phyloP scores from a whole-genome alignment of 2,797 vertebrate genomes.

The Chelon auratus region DNA sequence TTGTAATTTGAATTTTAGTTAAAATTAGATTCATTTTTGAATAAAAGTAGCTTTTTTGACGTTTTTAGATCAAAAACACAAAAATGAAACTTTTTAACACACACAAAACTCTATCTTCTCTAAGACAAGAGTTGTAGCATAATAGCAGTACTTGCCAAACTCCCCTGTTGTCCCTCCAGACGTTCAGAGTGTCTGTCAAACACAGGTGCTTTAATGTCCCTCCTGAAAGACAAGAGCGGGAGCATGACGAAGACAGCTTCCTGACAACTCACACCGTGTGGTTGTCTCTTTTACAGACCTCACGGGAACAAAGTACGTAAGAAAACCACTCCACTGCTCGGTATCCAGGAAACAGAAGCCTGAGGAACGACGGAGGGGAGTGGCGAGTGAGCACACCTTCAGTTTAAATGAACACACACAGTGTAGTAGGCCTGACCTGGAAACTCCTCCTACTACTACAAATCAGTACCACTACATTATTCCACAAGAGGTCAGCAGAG shows the following conservation, averaged over 20 bases:
- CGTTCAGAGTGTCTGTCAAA: not conserved
- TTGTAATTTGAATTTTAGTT: no score
- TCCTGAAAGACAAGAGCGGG: not conserved
- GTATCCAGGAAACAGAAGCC: constrained; percentile 1
- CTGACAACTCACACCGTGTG: not conserved
- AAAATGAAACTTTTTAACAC: no score
- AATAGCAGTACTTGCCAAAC: not conserved
- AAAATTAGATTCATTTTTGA: no score
- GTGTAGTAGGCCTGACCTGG: no score
- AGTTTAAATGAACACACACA: no score
- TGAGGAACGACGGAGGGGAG: not conserved
- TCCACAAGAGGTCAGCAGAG: not conserved
- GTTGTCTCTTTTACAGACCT: not conserved
- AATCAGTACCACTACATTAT: not conserved
- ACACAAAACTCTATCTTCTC: no score
- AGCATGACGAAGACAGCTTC: not conserved
- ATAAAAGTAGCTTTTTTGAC: no score
- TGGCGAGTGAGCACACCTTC: not conserved
- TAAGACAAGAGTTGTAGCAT: no score
- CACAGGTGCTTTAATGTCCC: not conserved
- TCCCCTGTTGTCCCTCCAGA: not conserved
- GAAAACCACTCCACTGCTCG: not conserved
- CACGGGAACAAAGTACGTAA: not conserved
- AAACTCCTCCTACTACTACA: not conserved
- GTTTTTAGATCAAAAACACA: no score